Evolutionary conservation across 2,113 vertebrate genomes (phyloP).

Genomic region (Malurus elegans): DNA sequence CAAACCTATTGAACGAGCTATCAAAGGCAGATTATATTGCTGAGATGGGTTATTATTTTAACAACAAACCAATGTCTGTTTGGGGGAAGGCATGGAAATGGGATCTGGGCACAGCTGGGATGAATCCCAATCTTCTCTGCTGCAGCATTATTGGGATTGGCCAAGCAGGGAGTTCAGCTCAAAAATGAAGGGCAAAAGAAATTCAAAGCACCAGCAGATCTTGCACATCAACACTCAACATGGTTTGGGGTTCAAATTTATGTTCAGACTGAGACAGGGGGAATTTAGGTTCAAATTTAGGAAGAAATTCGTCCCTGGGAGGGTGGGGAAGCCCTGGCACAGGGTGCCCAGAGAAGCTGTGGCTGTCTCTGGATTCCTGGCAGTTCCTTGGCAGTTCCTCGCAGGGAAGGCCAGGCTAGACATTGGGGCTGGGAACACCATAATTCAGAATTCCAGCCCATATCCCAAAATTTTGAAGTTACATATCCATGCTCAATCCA

Average conservation of each 20-base stretch:
- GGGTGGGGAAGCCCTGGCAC: neutral
- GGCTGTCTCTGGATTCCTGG: neutral
- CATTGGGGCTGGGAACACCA: neutral
- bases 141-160: neutral
- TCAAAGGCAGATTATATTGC: constrained; percentile 62
- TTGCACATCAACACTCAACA: fast-evolving
- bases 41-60: constrained; percentile 73
- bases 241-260: neutral
- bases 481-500: fast-evolving
- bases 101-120: neutral
- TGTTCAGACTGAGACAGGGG: neutral
- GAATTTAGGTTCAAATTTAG: neutral
- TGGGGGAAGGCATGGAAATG: neutral
- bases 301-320: neutral
- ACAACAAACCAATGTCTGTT: constrained; percentile 40
- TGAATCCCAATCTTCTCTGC: neutral
- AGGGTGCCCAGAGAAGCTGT: neutral
- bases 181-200: neutral
- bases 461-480: neutral
- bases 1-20: constrained; percentile 83
- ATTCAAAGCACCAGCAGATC: neutral
- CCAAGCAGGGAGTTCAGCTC: neutral
- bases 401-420: neutral
- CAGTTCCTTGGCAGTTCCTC: neutral
- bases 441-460: neutral